Evolutionary conservation across 2,888 invertebrate species (phyloP).

Genomic region (Athalia circularis): DNA sequence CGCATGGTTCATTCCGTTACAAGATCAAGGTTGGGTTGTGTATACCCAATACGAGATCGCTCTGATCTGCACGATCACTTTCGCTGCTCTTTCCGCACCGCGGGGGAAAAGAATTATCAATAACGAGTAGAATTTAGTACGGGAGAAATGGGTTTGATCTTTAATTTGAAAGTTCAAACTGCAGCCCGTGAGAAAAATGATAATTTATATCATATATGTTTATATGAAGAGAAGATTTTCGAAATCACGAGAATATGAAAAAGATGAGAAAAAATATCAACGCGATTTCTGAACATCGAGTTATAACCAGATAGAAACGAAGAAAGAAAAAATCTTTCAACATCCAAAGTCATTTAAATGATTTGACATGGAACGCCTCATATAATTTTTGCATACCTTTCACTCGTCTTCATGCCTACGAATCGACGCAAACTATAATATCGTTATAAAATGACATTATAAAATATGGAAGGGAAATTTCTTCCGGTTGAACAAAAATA

Average conservation of each 20-base stretch:
- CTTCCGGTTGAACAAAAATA: slow-evolving; percentile 3
- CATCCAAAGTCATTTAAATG: too few relatives aligned
- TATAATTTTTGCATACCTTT: slow-evolving; percentile 11
- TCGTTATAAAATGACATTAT: slow-evolving; percentile 6
- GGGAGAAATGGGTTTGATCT: slow-evolving; percentile 14
- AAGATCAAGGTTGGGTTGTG: slow-evolving; percentile 24
- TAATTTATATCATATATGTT: too few relatives aligned
- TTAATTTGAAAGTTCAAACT: neutral
- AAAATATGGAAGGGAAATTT: slow-evolving; percentile 29
- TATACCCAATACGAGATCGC: neutral
- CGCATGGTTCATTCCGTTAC: neutral
- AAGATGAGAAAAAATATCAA: too few relatives aligned
- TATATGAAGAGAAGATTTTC: too few relatives aligned
- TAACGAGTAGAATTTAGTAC: neutral
- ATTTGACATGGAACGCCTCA: too few relatives aligned
- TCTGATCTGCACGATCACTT: slow-evolving; percentile 29
- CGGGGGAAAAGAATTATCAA: neutral
- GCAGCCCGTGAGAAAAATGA: too few relatives aligned
- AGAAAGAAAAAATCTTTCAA: too few relatives aligned
- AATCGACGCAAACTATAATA: neutral
- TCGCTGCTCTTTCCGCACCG: slow-evolving; percentile 9
- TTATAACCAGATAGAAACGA: too few relatives aligned
- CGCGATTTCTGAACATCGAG: too few relatives aligned
- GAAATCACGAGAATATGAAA: too few relatives aligned
- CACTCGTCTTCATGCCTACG: neutral